Evolutionary conservation across 2,797 vertebrate species (phyloP).

Genomic region (Odontamblyopus lacepedii): DNA sequence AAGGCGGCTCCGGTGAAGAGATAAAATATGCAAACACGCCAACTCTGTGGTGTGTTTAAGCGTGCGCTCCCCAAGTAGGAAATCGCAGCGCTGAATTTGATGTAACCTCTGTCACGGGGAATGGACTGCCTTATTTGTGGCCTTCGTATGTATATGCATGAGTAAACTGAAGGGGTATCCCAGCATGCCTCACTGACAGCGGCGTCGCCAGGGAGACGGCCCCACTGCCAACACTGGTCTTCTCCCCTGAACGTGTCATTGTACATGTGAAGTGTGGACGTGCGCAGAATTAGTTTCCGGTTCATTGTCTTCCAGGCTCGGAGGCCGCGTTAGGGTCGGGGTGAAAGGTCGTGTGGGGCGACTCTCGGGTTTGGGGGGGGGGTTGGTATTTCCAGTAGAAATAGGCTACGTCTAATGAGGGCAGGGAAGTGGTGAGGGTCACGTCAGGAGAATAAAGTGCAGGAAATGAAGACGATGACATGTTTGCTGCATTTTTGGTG

Average conservation of each 20-base stretch:
- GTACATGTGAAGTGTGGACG: slow-evolving; percentile 3
- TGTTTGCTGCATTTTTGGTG: no score
- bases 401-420: no score
- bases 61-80: not conserved
- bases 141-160: slow-evolving; percentile 10
- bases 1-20: not conserved
- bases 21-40: slow-evolving; percentile 20
- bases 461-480: no score
- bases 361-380: no score
- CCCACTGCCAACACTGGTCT: slow-evolving; percentile 5
- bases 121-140: slow-evolving; percentile 17
- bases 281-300: not conserved
- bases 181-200: slow-evolving; percentile 16
- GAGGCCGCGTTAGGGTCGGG: no score
- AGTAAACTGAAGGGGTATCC: slow-evolving; percentile 33
- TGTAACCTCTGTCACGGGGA: slow-evolving; percentile 26
- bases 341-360: no score
- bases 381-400: no score
- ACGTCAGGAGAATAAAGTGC: no score
- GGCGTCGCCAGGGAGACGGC: slow-evolving; percentile 26
- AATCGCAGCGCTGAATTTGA: slow-evolving; percentile 15
- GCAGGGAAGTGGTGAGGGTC: no score
- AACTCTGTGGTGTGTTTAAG: not conserved
- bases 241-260: slow-evolving; percentile 18
- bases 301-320: not conserved